Evolutionary conservation across 2,888 invertebrate genomes (phyloP), one percentile per base, ranked within the genome.

Genomic region (Sialis fuliginosa): DNA sequence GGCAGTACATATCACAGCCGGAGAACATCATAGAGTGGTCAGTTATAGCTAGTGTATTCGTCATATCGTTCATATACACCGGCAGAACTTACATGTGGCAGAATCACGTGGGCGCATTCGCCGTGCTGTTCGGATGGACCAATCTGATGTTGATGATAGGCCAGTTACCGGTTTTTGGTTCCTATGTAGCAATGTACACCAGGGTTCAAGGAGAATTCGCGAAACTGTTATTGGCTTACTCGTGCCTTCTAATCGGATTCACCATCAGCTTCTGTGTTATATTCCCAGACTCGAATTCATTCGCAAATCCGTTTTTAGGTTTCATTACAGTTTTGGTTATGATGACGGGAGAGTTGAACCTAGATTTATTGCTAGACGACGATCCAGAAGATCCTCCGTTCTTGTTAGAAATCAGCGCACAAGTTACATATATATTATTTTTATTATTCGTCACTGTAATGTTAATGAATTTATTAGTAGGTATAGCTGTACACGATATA

Each of bases 101-200:
- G 60, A 87, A 85, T 58, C 87, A 88, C 59, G 78, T 89, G 22
- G 88, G 87, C 0, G 88, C 88, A 1, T 84, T 88, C 58, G 85
- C 87, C 0, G 86, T 88, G 1, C 71, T 89, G 5, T 78, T 86
- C 39, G 87, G 85, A 5, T 89, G 89, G 89, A 84, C 85, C 5
- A 87, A 89, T 62, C 68, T 88, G n/a, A 87, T 89, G 86, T 68
- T 87, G 61, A 87, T 88, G 84, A 81, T 90, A 48, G 90, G 90
- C 0, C 86, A 90, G 56, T 66, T 90, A 37, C 90, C 90, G 0
- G 77, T 87, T 44, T 86, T 90, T 58, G 90, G 89, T 12, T 83
- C 88, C 0, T 90, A 90, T 58, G 88, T 90, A 4, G 89, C 89
- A 0, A 89, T 89, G 89, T 88, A 87, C 55, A 87, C 87, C 1